These are phyloP conservation scores for Platypus cylindrus DNA, from an alignment of 2,888 invertebrate species.

Conservation along the genomic window DNA sequence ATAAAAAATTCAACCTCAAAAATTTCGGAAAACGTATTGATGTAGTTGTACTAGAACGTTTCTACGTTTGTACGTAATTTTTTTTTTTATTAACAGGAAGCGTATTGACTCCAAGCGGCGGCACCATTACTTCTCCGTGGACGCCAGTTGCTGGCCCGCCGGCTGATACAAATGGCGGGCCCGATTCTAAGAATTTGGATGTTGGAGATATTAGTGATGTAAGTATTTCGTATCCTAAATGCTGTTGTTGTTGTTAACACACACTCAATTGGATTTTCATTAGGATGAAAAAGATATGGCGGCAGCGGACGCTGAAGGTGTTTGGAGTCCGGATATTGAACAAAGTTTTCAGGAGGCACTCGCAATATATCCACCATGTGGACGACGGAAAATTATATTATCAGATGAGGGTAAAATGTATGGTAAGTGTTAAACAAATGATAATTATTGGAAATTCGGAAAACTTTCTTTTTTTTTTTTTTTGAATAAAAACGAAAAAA, in stretches of 20 bases:
- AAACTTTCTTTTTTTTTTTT: no score
- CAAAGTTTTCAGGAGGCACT: slow-evolving; percentile 99
- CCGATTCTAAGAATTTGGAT: slow-evolving; percentile 82
- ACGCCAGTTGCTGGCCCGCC: slow-evolving; percentile 79
- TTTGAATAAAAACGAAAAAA: neutral
- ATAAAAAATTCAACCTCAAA: no score
- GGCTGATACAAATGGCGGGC: slow-evolving; percentile 85
- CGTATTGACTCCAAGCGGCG: slow-evolving; percentile 73
- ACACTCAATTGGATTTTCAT: slow-evolving; percentile 15
- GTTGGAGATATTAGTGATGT: slow-evolving; percentile 86
- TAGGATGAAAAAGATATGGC: slow-evolving; percentile 81
- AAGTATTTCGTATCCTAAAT: slow-evolving; percentile 35
- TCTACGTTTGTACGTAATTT: no score
- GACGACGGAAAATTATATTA: slow-evolving; percentile 96
- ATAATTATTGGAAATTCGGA: no score
- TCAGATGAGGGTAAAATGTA: slow-evolving; percentile 99
- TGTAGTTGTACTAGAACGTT: no score
- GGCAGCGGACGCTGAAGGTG: slow-evolving; percentile 97
- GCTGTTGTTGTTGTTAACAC: neutral
- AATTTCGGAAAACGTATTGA: no score
- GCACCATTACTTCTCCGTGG: slow-evolving; percentile 96
- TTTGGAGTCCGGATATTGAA: slow-evolving; percentile 99
- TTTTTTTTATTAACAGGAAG: slow-evolving; percentile 41
- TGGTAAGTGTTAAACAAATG: no score
- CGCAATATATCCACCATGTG: slow-evolving; percentile 99